These are phyloP conservation scores for Colostygia pectinataria DNA, from an alignment of 2,888 invertebrate genomes.

Conservation along the genomic window DNA sequence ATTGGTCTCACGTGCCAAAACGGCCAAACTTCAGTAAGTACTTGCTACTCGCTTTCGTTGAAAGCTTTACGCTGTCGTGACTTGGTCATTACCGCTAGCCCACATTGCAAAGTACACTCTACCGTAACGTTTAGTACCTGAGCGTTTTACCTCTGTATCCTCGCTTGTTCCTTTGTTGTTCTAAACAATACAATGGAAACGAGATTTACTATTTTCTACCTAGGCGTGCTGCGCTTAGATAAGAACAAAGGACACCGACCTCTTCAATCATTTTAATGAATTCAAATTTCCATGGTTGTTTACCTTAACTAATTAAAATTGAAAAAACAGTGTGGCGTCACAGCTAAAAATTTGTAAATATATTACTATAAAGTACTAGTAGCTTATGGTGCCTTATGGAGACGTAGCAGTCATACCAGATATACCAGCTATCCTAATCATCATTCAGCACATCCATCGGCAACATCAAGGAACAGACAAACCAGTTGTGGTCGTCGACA, in stretches of 20 bases:
- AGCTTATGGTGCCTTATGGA: slow-evolving; percentile 21
- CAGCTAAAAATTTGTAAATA: too few species aligned
- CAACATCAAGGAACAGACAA: slow-evolving; percentile 51
- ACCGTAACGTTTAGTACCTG: slow-evolving; percentile 41
- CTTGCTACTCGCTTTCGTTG: slow-evolving; percentile 40
- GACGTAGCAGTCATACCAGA: slow-evolving; percentile 29
- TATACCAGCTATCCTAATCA: slow-evolving; percentile 40
- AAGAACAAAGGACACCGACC: slow-evolving; percentile 12
- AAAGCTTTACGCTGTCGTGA: slow-evolving; percentile 53
- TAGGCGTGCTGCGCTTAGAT: slow-evolving; percentile 12
- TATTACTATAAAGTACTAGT: too few species aligned
- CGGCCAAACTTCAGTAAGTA: slow-evolving; percentile 24
- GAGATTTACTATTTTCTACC: slow-evolving; percentile 24
- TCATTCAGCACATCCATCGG: slow-evolving; percentile 56
- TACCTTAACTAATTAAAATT: slow-evolving; percentile 2
- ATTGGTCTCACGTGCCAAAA: slow-evolving; percentile 35
- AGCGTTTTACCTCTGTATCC: slow-evolving; percentile 36
- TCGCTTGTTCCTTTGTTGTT: slow-evolving; percentile 37
- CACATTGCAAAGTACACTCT: slow-evolving; percentile 55
- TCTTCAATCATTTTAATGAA: slow-evolving; percentile 13
- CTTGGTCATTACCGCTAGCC: slow-evolving; percentile 56
- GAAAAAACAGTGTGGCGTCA: too few species aligned
- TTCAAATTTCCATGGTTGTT: neutral
- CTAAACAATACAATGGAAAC: slow-evolving; percentile 29
- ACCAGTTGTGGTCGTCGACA: slow-evolving; percentile 63